Evolutionary conservation across 2,888 invertebrate genomes (phyloP).

Genomic region (Caenorhabditis sulstoni): DNA sequence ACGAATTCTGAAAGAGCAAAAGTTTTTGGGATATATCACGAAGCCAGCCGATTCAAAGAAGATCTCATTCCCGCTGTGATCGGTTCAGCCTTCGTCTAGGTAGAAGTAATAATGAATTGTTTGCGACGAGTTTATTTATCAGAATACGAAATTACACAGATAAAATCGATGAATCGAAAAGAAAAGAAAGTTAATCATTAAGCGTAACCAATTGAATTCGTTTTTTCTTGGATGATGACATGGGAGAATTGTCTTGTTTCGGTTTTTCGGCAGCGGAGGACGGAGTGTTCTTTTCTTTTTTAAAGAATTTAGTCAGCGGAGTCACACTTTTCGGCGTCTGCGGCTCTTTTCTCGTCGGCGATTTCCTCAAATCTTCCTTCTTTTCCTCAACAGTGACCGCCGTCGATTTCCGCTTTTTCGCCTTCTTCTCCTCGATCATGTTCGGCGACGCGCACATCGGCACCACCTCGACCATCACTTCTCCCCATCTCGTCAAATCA

Average conservation of each 20-base stretch:
- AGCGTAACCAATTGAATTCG: constrained; percentile 26
- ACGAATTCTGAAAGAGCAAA: constrained; percentile 75
- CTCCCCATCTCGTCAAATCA: constrained; percentile 78
- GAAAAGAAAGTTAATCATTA: constrained; percentile 7
- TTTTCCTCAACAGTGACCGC: constrained; percentile 10
- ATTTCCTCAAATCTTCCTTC: constrained; percentile 12
- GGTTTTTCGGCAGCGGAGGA: too few species aligned
- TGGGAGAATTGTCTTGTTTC: too few species aligned
- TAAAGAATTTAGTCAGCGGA: constrained; percentile 24
- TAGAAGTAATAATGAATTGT: constrained; percentile 1
- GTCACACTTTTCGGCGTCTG: constrained; percentile 16
- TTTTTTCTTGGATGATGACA: constrained; percentile 2
- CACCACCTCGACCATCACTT: constrained; percentile 24
- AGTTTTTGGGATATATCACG: constrained; percentile 74
- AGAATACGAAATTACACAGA: too few species aligned
- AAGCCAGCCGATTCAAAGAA: constrained; percentile 65
- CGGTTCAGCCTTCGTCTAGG: not conserved
- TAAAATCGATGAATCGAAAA: too few species aligned
- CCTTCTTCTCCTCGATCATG: constrained; percentile 54
- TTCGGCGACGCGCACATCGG: constrained; percentile 43
- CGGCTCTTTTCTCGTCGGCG: constrained; percentile 33
- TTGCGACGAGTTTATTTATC: too few species aligned
- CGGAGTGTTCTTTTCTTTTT: not conserved
- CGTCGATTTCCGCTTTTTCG: constrained; percentile 43
- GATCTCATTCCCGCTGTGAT: constrained; percentile 69